These are phyloP conservation scores for Callorhinus ursinus DNA, from an alignment of 2,113 vertebrate species.

Conservation along the genomic window DNA sequence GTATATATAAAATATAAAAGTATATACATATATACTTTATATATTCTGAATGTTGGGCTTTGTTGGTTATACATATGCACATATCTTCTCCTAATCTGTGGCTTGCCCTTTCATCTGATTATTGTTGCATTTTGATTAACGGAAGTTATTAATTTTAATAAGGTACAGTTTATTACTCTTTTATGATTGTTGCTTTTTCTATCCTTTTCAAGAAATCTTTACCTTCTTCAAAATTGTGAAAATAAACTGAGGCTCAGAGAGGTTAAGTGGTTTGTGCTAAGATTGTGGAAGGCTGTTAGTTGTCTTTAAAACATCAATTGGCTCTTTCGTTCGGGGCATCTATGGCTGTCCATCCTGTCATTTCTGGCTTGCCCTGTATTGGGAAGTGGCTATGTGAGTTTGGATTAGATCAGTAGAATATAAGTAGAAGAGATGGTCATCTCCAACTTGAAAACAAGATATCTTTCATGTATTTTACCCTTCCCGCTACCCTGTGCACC, in stretches of 20 bases:
- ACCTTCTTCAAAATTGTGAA: slow-evolving; percentile 4
- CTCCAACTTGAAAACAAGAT: slow-evolving; percentile 39
- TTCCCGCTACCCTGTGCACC: background rate
- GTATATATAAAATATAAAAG: too few species aligned
- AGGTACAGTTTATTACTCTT: background rate
- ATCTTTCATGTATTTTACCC: background rate
- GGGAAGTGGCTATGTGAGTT: background rate
- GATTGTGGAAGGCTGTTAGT: background rate
- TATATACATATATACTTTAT: background rate
- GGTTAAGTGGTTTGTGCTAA: background rate
- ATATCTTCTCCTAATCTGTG: background rate
- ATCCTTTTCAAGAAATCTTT: slow-evolving; percentile 22
- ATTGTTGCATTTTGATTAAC: slow-evolving; percentile 26
- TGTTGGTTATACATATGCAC: background rate
- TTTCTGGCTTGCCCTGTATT: background rate
- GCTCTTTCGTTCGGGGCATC: background rate
- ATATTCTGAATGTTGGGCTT: background rate
- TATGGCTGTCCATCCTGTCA: background rate
- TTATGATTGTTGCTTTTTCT: slow-evolving; percentile 10
- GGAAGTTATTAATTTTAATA: slow-evolving; percentile 51
- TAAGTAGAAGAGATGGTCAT: background rate
- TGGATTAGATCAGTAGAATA: background rate
- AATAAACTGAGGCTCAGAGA: slow-evolving; percentile 30
- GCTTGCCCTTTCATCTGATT: slow-evolving; percentile 22
- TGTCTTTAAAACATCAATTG: background rate